These are phyloP conservation scores for Iguana delicatissima DNA, from an alignment of 2,797 vertebrate species.

Conservation along the genomic window DNA sequence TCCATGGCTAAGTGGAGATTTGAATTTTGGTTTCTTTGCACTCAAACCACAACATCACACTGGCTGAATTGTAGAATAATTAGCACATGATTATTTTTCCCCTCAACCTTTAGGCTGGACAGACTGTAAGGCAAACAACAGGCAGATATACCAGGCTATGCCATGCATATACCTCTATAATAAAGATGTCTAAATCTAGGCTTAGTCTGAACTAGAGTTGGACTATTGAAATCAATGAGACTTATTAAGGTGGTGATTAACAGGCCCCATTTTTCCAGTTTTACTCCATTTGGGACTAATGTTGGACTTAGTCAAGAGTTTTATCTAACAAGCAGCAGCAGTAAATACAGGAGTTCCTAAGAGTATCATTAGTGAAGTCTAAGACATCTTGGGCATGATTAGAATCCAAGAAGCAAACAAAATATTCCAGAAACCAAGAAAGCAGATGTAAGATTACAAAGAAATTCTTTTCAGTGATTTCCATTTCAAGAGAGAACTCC, in stretches of 20 bases:
- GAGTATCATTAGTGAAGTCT: neutral
- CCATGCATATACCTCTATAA: neutral
- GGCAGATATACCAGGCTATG: neutral
- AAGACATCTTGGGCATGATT: neutral
- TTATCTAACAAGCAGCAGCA: no score
- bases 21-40: no score
- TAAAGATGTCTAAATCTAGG: neutral
- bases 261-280: no score
- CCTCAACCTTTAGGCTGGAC: neutral
- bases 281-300: no score
- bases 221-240: no score
- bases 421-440: neutral
- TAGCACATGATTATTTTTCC: neutral
- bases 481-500: neutral
- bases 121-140: neutral
- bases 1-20: no score
- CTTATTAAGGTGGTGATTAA: no score
- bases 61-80: neutral
- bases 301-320: neutral
- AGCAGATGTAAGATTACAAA: neutral
- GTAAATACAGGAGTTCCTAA: neutral
- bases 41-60: no score
- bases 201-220: no score
- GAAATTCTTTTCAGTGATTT: neutral
- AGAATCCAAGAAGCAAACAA: neutral